phyloP scores from a whole-genome alignment of 2,888 invertebrate species.

The Cantharis rustica region DNA sequence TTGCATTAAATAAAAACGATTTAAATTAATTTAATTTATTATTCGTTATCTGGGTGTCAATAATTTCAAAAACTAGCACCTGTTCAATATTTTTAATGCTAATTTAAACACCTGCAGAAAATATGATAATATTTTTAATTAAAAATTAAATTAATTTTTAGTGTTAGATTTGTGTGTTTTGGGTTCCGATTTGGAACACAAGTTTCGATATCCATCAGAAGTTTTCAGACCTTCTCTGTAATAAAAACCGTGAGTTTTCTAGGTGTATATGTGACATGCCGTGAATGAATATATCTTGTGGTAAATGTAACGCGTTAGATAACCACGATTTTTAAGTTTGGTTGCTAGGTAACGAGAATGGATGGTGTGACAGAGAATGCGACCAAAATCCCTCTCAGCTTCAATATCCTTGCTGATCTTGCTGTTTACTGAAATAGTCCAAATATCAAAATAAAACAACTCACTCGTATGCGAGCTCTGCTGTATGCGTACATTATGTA shows the following conservation, averaged over 20 bases:
- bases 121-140: not conserved
- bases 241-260: constrained; percentile 44
- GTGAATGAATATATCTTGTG: constrained; percentile 51
- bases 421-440: constrained; percentile 47
- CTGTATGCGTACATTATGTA: constrained; percentile 48
- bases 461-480: constrained; percentile 39
- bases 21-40: not conserved
- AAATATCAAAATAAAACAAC: constrained; percentile 50
- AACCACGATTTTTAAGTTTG: constrained; percentile 44
- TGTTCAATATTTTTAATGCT: not conserved
- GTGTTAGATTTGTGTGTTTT: not conserved
- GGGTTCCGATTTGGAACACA: not conserved
- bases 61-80: not conserved
- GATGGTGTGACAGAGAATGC: constrained; percentile 41
- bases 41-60: not conserved
- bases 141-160: not conserved
- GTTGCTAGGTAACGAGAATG: constrained; percentile 47
- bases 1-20: not conserved
- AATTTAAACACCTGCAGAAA: not conserved
- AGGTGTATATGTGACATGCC: constrained; percentile 49
- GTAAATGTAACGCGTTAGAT: constrained; percentile 47
- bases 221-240: constrained; percentile 48
- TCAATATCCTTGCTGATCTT: constrained; percentile 49
- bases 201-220: constrained; percentile 1
- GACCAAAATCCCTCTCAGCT: constrained; percentile 47